These are phyloP conservation scores for Strigamia crassipes DNA, from an alignment of 2,888 invertebrate genomes.

Conservation along the genomic window DNA sequence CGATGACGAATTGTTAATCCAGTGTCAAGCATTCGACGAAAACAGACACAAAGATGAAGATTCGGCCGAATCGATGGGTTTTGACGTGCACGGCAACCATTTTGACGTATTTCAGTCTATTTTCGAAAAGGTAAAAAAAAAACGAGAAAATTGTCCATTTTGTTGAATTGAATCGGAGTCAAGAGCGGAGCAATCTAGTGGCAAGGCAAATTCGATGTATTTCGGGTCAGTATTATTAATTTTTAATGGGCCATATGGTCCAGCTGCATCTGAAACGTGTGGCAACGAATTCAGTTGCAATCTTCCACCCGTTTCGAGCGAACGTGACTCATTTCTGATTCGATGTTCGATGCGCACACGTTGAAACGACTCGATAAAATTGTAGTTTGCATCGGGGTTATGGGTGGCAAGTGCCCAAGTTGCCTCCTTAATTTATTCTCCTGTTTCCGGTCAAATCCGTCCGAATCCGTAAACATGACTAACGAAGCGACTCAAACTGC, in stretches of 20 bases:
- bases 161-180: too few relatives aligned
- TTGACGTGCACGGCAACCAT: conserved; percentile 52
- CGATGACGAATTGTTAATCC: conserved; percentile 55
- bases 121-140: conserved; percentile 50
- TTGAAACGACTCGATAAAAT: neutral
- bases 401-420: neutral
- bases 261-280: neutral
- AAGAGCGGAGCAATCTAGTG: too few relatives aligned
- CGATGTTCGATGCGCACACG: neutral
- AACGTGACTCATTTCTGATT: neutral
- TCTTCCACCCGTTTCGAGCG: neutral
- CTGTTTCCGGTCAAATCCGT: neutral
- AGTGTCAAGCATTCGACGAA: conserved; percentile 55
- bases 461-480: neutral
- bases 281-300: neutral
- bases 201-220: neutral
- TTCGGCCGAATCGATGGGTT: conserved; percentile 51
- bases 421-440: neutral
- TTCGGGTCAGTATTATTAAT: neutral
- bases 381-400: neutral
- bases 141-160: too few relatives aligned
- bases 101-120: conserved; percentile 55
- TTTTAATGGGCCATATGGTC: neutral
- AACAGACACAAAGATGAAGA: conserved; percentile 55
- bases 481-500: neutral